Evolutionary conservation across 2,797 vertebrate species (phyloP), one percentile per base, ranked within the genome.

Genomic region (Podarcis siculus): DNA sequence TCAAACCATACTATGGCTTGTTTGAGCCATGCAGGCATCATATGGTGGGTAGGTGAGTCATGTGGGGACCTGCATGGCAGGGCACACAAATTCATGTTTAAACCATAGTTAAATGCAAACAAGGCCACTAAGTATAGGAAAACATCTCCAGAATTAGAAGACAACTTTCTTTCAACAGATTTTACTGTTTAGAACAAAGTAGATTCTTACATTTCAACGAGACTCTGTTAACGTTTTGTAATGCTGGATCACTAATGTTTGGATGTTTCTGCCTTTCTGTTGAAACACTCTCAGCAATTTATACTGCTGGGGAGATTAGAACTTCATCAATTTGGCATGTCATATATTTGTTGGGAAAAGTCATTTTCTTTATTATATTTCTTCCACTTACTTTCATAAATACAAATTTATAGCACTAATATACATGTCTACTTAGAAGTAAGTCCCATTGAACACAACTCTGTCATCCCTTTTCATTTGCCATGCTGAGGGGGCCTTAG

Each of bases 141-240:
- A 6, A 21, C 37, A 27, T 32, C 32, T 80, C 17, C 5, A 71
- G n/a, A 10, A 30, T 79, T 13, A 35, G 7, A 30, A 39, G 72
- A 30, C 23, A 1, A 12, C 71, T 91, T 35, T 5, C 87, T 55
- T 86, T 87, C 79, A 90, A 21, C 12, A 90, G 67, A 13, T 8
- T 45, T 78, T 86, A 23, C 13, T 39, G n/a, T 61, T 64, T n/a
- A 42, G 30, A 45, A 32, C 64, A 49, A 1, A 88, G 55, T 5
- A 76, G 37, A 76, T 84, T 55, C 86, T 90, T 88, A 86, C 71
- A 17, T 85, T 86, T 79, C 4, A 80, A 69, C 5, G 0, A 79
- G 10, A 45, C 32, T 19, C 42, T 72, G 7, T n/a, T 6, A 69
- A 45, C 69, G 42, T 55, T 30, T 37, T 37, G 9, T 8, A 32